Evolutionary conservation across 2,797 vertebrate genomes (phyloP).

Genomic region (Naso thynnoides): DNA sequence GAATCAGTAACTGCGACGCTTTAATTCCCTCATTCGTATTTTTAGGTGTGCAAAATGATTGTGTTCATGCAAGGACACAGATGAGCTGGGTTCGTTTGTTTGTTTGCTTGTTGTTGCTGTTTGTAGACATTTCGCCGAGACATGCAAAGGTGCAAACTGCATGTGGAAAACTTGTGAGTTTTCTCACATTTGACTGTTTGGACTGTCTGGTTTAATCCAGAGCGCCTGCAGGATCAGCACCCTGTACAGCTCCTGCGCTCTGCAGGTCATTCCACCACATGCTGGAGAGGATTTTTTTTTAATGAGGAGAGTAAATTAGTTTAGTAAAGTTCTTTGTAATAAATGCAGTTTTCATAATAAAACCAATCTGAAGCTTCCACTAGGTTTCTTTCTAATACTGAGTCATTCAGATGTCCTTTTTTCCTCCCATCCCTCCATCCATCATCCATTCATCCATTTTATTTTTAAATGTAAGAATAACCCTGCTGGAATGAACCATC

Average conservation of each 20-base stretch:
- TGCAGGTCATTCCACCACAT: not conserved
- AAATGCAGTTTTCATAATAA: not conserved
- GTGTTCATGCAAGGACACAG: not conserved
- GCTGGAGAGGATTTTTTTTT: not conserved
- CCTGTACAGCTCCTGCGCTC: slow-evolving; percentile 37
- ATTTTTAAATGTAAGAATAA: slow-evolving; percentile 9
- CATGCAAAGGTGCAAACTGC: not conserved
- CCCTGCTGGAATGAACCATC: slow-evolving; percentile 5
- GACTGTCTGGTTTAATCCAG: not conserved
- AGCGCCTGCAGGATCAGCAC: slow-evolving; percentile 38
- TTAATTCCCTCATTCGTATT: slow-evolving; percentile 15
- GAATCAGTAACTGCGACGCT: not conserved
- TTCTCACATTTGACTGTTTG: not conserved
- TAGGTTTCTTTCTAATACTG: not conserved
- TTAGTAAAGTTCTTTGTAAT: not conserved
- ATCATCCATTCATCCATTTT: not conserved
- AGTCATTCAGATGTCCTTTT: not conserved
- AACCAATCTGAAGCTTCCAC: not conserved
- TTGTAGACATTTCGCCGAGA: not conserved
- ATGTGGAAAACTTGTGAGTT: not conserved
- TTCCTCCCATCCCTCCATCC: not conserved
- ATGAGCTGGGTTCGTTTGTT: too few relatives aligned
- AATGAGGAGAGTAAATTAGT: not conserved
- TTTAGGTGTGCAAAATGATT: slow-evolving; percentile 7
- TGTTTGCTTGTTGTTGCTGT: not conserved